phyloP scores from a whole-genome alignment of 2,113 vertebrate genomes.

The Dolichotis patagonum region DNA sequence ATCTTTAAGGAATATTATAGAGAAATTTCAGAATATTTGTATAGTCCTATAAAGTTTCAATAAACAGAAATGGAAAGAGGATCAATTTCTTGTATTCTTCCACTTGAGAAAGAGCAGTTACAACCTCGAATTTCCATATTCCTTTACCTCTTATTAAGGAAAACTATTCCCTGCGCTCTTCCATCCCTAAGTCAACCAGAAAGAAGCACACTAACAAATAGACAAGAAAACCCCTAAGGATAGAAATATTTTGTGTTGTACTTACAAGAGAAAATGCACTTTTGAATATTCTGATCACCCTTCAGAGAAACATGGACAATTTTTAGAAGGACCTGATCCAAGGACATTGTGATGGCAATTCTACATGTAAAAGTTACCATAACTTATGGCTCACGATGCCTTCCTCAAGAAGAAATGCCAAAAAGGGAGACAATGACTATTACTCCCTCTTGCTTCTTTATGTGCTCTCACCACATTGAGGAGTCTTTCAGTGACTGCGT shows the following conservation, averaged over 20 bases:
- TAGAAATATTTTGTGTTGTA: not conserved
- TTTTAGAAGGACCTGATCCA: not conserved
- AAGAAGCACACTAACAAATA: not conserved
- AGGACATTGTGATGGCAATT: not conserved
- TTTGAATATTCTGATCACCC: not conserved
- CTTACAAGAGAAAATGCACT: not conserved
- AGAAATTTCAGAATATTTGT: not conserved
- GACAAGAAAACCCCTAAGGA: not conserved
- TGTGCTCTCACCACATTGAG: not conserved
- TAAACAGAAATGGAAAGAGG: not conserved
- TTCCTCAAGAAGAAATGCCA: not conserved
- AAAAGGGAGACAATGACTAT: too few relatives aligned
- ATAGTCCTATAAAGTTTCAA: not conserved
- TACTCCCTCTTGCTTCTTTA: not conserved
- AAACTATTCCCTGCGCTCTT: not conserved
- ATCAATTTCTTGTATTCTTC: not conserved
- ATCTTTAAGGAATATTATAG: not conserved
- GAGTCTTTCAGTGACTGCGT: not conserved
- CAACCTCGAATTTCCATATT: not conserved
- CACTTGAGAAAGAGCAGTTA: not conserved
- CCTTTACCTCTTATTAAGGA: not conserved
- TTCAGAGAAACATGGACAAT: not conserved
- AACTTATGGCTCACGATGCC: not conserved
- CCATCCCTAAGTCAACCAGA: not conserved
- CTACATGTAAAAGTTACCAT: not conserved